Conservation (phyloP, 2,888 invertebrate species). For the Philhelius pedissequus region DNA sequence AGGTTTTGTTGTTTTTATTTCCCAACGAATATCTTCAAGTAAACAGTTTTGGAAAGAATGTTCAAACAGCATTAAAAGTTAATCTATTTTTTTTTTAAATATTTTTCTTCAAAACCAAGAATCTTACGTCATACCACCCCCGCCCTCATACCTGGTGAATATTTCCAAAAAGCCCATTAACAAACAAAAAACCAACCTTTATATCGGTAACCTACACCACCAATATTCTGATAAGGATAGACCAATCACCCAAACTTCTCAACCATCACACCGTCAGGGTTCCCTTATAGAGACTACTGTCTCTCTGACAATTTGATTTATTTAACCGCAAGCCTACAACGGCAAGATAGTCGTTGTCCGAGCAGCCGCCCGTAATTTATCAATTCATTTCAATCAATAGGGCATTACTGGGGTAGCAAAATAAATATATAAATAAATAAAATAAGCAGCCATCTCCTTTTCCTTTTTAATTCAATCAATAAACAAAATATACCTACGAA, state of each 20-base stretch:
- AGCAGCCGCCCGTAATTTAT: conserved; percentile 41
- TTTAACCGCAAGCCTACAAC: background rate
- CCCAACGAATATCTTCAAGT: too few relatives aligned
- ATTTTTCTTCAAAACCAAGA: background rate
- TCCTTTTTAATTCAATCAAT: conserved; percentile 37
- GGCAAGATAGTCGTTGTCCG: background rate
- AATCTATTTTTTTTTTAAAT: too few relatives aligned
- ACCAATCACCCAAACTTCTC: background rate
- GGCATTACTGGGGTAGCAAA: conserved; percentile 13
- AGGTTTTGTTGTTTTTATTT: too few relatives aligned
- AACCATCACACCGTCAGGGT: background rate
- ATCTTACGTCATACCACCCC: background rate
- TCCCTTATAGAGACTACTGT: background rate
- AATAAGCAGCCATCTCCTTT: background rate
- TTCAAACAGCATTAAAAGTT: too few relatives aligned
- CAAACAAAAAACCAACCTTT: background rate
- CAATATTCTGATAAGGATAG: background rate
- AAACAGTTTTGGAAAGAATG: too few relatives aligned
- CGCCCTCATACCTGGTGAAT: background rate
- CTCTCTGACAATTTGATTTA: conserved; percentile 34
- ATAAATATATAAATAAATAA: background rate
- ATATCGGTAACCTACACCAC: background rate
- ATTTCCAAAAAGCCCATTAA: background rate
- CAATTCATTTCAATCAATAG: conserved; percentile 48
- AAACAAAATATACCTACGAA: background rate